These are phyloP conservation scores for Zelleria hepariella DNA, from an alignment of 2,888 invertebrate species.

Conservation along the genomic window DNA sequence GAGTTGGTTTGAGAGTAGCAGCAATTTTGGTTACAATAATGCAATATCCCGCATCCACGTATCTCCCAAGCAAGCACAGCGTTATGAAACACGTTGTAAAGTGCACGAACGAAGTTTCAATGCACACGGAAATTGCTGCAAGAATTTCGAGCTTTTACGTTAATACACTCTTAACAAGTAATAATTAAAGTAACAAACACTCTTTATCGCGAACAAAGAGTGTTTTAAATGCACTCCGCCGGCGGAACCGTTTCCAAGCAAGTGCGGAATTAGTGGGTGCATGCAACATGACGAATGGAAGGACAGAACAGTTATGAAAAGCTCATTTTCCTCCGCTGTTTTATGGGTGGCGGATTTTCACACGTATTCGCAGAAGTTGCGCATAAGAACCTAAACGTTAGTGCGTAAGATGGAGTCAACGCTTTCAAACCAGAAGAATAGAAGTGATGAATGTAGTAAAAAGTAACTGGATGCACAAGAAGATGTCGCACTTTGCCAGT, in stretches of 20 bases:
- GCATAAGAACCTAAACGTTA: too few relatives aligned
- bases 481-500: too few relatives aligned
- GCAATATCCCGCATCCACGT: too few relatives aligned
- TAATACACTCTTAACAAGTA: background rate
- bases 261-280: constrained; percentile 30
- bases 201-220: constrained; percentile 26
- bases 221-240: constrained; percentile 10
- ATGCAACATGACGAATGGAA: background rate
- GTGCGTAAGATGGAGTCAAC: too few relatives aligned
- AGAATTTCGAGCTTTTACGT: constrained; percentile 12
- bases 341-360: background rate
- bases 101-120: background rate
- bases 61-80: too few relatives aligned
- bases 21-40: too few relatives aligned
- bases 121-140: background rate
- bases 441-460: too few relatives aligned
- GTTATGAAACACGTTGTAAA: background rate
- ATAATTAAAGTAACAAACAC: constrained; percentile 25
- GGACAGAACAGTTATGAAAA: background rate
- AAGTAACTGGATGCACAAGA: too few relatives aligned
- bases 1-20: too few relatives aligned
- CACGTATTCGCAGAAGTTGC: background rate
- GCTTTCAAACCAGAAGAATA: too few relatives aligned
- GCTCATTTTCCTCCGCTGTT: background rate
- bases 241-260: constrained; percentile 12